These are phyloP conservation scores for Apamea monoglypha DNA, from an alignment of 2,888 invertebrate genomes.

Conservation along the genomic window DNA sequence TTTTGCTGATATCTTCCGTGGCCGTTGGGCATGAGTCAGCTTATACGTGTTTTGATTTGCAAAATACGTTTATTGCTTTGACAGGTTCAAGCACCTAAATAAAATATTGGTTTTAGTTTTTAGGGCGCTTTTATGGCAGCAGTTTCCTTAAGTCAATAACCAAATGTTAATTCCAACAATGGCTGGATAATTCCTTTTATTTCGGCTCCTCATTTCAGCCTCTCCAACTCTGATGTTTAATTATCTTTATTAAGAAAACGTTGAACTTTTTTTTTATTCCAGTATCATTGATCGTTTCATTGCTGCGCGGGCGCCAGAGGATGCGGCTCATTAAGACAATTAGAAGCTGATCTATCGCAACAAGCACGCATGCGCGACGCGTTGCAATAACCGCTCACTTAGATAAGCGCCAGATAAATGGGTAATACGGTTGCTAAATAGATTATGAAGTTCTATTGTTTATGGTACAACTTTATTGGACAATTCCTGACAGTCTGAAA, in stretches of 20 bases:
- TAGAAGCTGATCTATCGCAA: slow-evolving; percentile 80
- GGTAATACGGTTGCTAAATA: slow-evolving; percentile 29
- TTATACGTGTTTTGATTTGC: slow-evolving; percentile 51
- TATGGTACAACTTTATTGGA: not conserved
- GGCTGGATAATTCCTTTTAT: not conserved
- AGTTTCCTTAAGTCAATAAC: not conserved
- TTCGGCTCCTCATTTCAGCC: not conserved
- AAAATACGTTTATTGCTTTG: slow-evolving; percentile 41
- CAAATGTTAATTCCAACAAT: not conserved
- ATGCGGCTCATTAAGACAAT: slow-evolving; percentile 85
- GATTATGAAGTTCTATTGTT: slow-evolving; percentile 34
- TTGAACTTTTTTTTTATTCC: slow-evolving; percentile 23
- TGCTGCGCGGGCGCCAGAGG: slow-evolving; percentile 78
- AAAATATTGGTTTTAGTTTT: slow-evolving; percentile 34
- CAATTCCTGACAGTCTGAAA: not conserved
- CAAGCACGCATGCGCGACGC: slow-evolving; percentile 62
- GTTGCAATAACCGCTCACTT: slow-evolving; percentile 57
- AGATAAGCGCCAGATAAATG: slow-evolving; percentile 52
- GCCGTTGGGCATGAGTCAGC: slow-evolving; percentile 33
- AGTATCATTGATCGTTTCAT: slow-evolving; percentile 43
- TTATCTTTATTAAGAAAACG: slow-evolving; percentile 7
- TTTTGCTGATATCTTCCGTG: slow-evolving; percentile 37
- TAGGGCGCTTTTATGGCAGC: slow-evolving; percentile 4
- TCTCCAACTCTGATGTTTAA: slow-evolving; percentile 3
- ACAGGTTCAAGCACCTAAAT: slow-evolving; percentile 23